Conservation (phyloP, 1,140 invertebrate genomes). For the Drosophila nannoptera region DNA sequence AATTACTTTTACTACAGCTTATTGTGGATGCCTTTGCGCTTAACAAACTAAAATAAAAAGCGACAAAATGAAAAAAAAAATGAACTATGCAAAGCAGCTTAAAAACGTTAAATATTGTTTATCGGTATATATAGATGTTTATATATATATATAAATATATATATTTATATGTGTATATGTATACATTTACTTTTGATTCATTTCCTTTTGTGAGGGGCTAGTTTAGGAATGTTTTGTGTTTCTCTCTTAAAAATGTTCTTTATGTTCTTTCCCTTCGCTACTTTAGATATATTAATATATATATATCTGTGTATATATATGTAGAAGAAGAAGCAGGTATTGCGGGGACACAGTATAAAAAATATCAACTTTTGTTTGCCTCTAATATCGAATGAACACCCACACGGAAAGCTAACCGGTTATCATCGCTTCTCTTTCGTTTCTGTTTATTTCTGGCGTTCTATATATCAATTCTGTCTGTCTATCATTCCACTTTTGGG, state of each 20-base stretch:
- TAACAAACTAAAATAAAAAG: slow-evolving; percentile 37
- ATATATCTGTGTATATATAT: slow-evolving; percentile 20
- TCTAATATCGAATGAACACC: slow-evolving; percentile 29
- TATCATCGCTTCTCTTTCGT: slow-evolving; percentile 9
- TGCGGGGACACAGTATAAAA: slow-evolving; percentile 61
- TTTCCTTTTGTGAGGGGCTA: slow-evolving; percentile 55
- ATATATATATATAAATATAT: slow-evolving; percentile 22
- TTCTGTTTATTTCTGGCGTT: slow-evolving; percentile 20
- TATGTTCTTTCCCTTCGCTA: slow-evolving; percentile 10
- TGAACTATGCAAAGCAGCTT: slow-evolving; percentile 48
- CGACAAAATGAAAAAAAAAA: slow-evolving; percentile 26
- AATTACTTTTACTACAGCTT: slow-evolving; percentile 48
- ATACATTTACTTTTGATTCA: slow-evolving; percentile 59
- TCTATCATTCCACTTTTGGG: slow-evolving; percentile 21
- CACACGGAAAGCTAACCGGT: slow-evolving; percentile 44
- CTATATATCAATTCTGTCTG: slow-evolving; percentile 27
- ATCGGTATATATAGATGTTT: slow-evolving; percentile 17
- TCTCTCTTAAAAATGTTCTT: slow-evolving; percentile 24
- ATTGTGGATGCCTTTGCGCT: slow-evolving; percentile 50
- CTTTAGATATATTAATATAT: slow-evolving; percentile 14
- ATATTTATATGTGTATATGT: slow-evolving; percentile 35
- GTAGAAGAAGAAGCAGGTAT: slow-evolving; percentile 57
- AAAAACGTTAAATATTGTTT: slow-evolving; percentile 39
- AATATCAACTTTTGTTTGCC: slow-evolving; percentile 64
- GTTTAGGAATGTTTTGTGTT: slow-evolving; percentile 63